Evolutionary conservation across 1,140 invertebrate genomes (phyloP).

Genomic region (Hypothenemus hampei): DNA sequence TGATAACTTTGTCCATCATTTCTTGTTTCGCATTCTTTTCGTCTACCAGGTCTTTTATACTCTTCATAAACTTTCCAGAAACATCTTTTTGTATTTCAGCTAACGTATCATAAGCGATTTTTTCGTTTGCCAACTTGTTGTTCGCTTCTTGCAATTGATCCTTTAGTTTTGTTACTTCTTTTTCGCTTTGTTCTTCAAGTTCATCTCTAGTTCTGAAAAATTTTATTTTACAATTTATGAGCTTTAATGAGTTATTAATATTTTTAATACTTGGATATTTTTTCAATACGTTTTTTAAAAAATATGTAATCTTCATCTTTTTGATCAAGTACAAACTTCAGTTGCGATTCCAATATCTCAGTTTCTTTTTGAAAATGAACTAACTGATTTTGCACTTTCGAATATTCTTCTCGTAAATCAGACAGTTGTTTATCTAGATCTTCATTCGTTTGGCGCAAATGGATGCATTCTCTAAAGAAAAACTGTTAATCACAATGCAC

Average conservation of each 20-base stretch:
- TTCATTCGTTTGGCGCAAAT: not conserved
- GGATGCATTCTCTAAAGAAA: not conserved
- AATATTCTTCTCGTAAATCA: slow-evolving; percentile 12
- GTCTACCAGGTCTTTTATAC: slow-evolving; percentile 23
- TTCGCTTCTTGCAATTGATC: slow-evolving; percentile 13
- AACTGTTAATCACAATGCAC: not conserved
- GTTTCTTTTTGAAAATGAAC: slow-evolving; percentile 1
- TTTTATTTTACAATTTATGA: too few species aligned
- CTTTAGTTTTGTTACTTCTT: slow-evolving; percentile 5
- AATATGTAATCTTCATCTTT: slow-evolving; percentile 26
- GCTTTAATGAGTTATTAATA: too few species aligned
- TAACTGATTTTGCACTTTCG: not conserved
- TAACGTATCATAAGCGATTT: slow-evolving; percentile 25
- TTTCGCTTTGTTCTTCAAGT: slow-evolving; percentile 8
- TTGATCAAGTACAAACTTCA: slow-evolving; percentile 23
- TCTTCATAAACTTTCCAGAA: slow-evolving; percentile 24
- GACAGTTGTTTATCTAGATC: slow-evolving; percentile 14
- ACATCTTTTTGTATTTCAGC: slow-evolving; percentile 30
- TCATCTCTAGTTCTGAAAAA: slow-evolving; percentile 7
- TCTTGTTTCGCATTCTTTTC: slow-evolving; percentile 24
- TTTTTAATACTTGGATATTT: slow-evolving; percentile 10
- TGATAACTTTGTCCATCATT: slow-evolving; percentile 10
- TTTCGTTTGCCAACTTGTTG: slow-evolving; percentile 23
- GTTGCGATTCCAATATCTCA: slow-evolving; percentile 8
- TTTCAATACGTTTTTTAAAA: slow-evolving; percentile 27